Base-by-base conservation (phyloP, 2,113 vertebrate species). In the Paratilapia polleni region DNA sequence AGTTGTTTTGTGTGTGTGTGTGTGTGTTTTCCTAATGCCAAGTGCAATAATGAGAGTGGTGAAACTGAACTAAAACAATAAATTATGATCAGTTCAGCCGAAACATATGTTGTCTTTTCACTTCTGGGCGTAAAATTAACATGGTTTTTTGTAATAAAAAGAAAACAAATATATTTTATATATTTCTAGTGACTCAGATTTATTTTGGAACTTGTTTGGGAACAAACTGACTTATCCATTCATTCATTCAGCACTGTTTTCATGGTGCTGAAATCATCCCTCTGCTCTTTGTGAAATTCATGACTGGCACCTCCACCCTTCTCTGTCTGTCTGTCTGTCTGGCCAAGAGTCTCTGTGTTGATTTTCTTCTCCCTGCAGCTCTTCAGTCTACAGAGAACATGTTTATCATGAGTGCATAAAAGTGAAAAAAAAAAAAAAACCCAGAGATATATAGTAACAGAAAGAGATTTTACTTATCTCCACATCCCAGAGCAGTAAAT, bases 291-390 rank as follows among this genome's bases (percentile, higher is more conserved):
- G 77, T 73, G 17, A 81, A 66, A 61, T 31, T 13, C 26, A 31
- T 22, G 11, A 77, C 73, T 84, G 31, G 57, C 82, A 79, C 26
- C 13, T 84, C 63, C n/a, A 19, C 62, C 70, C 57, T 74, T 34
- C 20, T 78, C 70, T 49, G 36, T 80, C 47, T 77, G 59, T 81
- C 24, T 61, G 74, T 82, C 26, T 62, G 66, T 76, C 82, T 78
- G 38, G 26, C 28, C 43, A 38, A 9, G 19, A 24, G 31, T 43
- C 34, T 77, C 12, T 57, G 60, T 15, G 74, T 20, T 14, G 36
- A 57, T 79, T 64, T 77, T 60, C 15, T 28, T 75, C 58, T 81
- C 22, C 28, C 41, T 36, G 58, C 57, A 82, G 88, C 78, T 83
- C 34, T 31, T 86, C 80, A 24, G 54, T 84, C 20, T 77, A 24